Evolutionary conservation across 2,113 vertebrate species (phyloP).

Genomic region (cat (Felis catus)): DNA sequence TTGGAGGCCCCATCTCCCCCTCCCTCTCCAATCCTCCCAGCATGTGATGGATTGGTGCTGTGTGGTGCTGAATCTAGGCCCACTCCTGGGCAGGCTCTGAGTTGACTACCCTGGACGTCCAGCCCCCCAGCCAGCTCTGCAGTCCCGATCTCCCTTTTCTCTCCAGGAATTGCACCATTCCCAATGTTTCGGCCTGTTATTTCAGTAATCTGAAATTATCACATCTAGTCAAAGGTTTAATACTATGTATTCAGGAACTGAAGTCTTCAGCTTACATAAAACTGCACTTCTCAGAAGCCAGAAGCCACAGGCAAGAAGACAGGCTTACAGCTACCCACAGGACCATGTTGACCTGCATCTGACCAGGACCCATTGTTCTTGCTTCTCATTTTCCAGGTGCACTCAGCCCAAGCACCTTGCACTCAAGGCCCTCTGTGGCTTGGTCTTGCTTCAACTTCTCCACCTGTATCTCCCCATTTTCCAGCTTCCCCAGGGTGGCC

Average conservation of each 20-base stretch:
- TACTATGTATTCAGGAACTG: neutral
- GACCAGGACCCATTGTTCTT: neutral
- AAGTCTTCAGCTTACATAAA: conserved; percentile 48
- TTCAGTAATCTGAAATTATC: neutral
- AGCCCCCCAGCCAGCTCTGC: neutral
- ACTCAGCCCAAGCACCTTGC: neutral
- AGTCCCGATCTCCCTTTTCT: neutral
- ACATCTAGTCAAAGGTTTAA: conserved; percentile 9
- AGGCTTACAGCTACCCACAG: neutral
- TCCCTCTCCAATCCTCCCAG: neutral
- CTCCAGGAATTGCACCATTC: neutral
- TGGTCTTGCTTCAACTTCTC: neutral
- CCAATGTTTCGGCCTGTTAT: neutral
- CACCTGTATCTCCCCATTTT: neutral
- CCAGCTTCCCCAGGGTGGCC: neutral
- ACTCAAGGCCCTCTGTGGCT: neutral
- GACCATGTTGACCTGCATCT: neutral
- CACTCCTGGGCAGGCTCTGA: neutral
- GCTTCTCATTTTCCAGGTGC: neutral
- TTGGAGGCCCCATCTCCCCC: neutral
- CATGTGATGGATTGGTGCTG: neutral
- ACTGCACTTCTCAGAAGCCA: conserved; percentile 26
- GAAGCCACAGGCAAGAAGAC: conserved; percentile 7
- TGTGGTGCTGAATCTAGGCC: neutral
- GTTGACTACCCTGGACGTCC: neutral